phyloP scores from a whole-genome alignment of 2,888 invertebrate genomes.

The Ectemnius continuus region DNA sequence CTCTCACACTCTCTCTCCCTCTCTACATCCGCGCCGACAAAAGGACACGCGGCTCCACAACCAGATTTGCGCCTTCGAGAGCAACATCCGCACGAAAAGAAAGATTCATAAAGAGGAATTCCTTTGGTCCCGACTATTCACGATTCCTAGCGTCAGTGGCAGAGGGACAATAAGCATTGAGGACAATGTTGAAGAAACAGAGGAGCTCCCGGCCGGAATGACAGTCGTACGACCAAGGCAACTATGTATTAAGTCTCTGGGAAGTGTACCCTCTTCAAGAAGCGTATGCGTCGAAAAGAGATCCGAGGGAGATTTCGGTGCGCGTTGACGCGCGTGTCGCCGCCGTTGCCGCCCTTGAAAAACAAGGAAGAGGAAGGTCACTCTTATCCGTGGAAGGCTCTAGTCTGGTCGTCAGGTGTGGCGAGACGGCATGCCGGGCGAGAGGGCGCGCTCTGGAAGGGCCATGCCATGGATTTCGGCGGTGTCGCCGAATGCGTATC shows the following conservation, averaged over 20 bases:
- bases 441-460: background rate
- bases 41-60: slow-evolving; percentile 44
- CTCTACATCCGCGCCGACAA: slow-evolving; percentile 38
- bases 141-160: background rate
- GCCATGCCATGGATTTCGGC: background rate
- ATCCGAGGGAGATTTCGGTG: slow-evolving; percentile 23
- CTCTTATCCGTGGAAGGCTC: slow-evolving; percentile 17
- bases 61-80: slow-evolving; percentile 24
- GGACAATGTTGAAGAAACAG: background rate
- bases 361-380: slow-evolving; percentile 10
- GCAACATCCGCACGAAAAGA: too few species aligned
- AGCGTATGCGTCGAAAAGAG: background rate
- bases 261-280: slow-evolving; percentile 8
- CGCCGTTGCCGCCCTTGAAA: slow-evolving; percentile 14
- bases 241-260: slow-evolving; percentile 30
- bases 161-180: background rate
- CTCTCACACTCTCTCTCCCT: too few species aligned
- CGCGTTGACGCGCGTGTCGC: slow-evolving; percentile 36
- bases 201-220: slow-evolving; percentile 11
- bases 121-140: too few species aligned
- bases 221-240: slow-evolving; percentile 13
- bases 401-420: slow-evolving; percentile 11
- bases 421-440: background rate
- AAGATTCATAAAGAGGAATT: too few species aligned
- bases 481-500: background rate